Evolutionary conservation across 2,113 vertebrate species (phyloP), one percentile per base, ranked within the genome.

Genomic region (Holacanthus passer): DNA sequence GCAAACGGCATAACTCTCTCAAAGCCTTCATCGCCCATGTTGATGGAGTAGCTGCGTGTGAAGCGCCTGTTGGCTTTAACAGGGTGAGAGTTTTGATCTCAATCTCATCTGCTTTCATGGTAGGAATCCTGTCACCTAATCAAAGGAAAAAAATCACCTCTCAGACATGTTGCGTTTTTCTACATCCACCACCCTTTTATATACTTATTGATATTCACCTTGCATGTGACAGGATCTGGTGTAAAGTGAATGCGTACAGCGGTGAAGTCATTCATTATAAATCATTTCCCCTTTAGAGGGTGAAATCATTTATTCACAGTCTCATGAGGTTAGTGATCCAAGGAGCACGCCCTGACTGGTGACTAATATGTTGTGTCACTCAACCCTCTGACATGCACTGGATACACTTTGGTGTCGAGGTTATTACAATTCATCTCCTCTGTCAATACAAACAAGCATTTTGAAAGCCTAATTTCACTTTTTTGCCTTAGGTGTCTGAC

Each of bases 341-440:
- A 77, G 70, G 63, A 87, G 87, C 71, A 77, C 82, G 53, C 72
- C 87, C 86, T 78, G 79, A 76, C 80, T 82, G 84, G 74, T 93
- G 92, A 94, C 91, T 93, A 91, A 92, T 84, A 48, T 81, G 83
- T 87, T 55, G 79, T 91, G 92, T 86, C 84, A 88, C 78, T 75
- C 79, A 79, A 32, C 78, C 81, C 79, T 11, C 55, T 79, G 77
- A 82, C 77, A 73, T 9, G 10, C 55, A 52, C 62, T 75, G 58
- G 76, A 74, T 75, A 14, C 82, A 24, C 71, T 74, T 75, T 32
- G 50, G 53, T 63, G 31, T 88, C 76, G 17, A 43, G 35, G 77
- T 71, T 69, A 72, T 35, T 72, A 53, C 39, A 13, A 35, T 77
- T 69, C 50, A 60, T 77, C 71, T 83, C 60, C 39, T 66, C 32